Percentiles rank a stretch among this genome's conserved stretches.
These are phyloP conservation scores for Tholera decimalis DNA, from an alignment of 2,888 invertebrate genomes.

Conservation along the genomic window DNA sequence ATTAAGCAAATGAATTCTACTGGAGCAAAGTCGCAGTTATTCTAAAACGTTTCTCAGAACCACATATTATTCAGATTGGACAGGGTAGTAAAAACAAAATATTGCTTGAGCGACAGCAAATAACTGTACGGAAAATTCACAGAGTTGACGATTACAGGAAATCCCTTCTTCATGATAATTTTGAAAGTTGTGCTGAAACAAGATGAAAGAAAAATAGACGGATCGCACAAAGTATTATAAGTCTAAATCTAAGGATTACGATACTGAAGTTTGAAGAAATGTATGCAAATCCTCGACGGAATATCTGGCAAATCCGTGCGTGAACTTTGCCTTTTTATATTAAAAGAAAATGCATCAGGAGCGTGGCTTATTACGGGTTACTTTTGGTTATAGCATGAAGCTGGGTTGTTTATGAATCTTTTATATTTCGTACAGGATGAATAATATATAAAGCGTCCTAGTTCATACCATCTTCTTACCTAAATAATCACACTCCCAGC, in stretches of 20 bases:
- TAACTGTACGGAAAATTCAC: constrained; percentile 21
- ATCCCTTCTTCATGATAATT: constrained; percentile 6
- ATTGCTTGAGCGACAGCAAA: constrained; percentile 7
- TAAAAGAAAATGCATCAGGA: constrained; percentile 43
- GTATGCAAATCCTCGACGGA: constrained; percentile 56
- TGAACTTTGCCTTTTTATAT: constrained; percentile 45
- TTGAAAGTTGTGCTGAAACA: constrained; percentile 34
- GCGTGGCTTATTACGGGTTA: constrained; percentile 18
- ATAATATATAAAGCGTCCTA: constrained; percentile 21
- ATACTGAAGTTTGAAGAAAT: constrained; percentile 48
- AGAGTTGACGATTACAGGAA: constrained; percentile 22
- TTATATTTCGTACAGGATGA: constrained; percentile 7
- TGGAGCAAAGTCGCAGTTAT: constrained; percentile 24
- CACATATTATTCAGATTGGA: constrained; percentile 44
- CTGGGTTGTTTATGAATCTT: constrained; percentile 12
- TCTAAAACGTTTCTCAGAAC: constrained; percentile 41
- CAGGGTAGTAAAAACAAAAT: constrained; percentile 26
- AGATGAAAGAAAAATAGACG: constrained; percentile 35
- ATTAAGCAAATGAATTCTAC: constrained; percentile 45
- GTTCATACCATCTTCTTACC: neutral
- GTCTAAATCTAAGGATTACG: constrained; percentile 52
- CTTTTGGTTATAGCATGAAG: constrained; percentile 16
- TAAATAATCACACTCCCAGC: neutral
- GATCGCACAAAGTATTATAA: constrained; percentile 52
- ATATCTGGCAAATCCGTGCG: constrained; percentile 37